Evolutionary conservation across 2,888 invertebrate species (phyloP).

Genomic region (Drosophila affinis): DNA sequence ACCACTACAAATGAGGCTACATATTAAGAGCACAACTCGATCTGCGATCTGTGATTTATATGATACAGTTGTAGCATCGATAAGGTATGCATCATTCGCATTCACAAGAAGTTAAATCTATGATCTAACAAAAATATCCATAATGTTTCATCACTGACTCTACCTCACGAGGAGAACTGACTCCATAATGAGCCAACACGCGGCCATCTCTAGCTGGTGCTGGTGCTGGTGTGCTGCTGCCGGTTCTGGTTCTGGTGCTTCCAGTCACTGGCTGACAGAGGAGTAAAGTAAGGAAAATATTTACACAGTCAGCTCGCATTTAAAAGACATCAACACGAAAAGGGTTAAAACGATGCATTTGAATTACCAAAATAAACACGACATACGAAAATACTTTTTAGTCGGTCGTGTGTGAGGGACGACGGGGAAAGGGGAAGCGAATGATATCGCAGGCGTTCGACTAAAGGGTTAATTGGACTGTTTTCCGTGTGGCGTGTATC

Average conservation of each 20-base stretch:
- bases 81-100: no score
- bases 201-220: conserved; percentile 15
- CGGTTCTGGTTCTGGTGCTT: conserved; percentile 12
- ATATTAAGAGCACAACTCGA: no score
- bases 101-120: not conserved
- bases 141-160: not conserved
- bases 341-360: conserved; percentile 74
- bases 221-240: conserved; percentile 7
- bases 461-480: conserved; percentile 67
- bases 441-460: conserved; percentile 16
- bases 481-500: conserved; percentile 54
- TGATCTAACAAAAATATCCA: not conserved
- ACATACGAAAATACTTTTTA: conserved; percentile 69
- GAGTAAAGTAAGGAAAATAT: conserved; percentile 61
- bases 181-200: conserved; percentile 1
- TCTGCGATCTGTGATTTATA: no score
- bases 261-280: conserved; percentile 37
- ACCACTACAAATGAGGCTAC: not conserved
- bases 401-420: conserved; percentile 42
- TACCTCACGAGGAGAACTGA: not conserved
- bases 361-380: conserved; percentile 76
- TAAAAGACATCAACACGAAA: conserved; percentile 65
- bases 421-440: not conserved
- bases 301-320: conserved; percentile 71
- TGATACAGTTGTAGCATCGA: no score